phyloP scores from a whole-genome alignment of 2,113 vertebrate genomes.

The Pollachius pollachius region DNA sequence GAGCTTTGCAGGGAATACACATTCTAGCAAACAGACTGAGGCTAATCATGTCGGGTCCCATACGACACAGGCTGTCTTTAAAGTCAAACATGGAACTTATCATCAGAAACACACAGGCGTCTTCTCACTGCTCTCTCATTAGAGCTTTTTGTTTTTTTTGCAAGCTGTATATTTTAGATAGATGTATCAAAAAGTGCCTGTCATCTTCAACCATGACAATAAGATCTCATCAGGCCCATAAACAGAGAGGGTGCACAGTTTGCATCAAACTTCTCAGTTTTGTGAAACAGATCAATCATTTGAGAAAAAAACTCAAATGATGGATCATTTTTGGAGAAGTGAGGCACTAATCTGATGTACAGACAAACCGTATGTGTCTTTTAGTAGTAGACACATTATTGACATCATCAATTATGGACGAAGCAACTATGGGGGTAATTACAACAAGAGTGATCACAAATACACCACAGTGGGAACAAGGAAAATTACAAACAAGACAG shows the following conservation, averaged over 20 bases:
- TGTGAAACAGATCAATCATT: background rate
- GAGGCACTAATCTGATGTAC: constrained; percentile 31
- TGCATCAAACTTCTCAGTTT: background rate
- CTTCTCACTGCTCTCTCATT: constrained; percentile 35
- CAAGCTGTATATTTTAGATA: constrained; percentile 49
- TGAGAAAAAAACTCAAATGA: background rate
- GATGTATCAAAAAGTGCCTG: constrained; percentile 36
- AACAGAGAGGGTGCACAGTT: background rate
- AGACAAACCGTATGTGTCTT: constrained; percentile 10
- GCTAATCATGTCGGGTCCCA: constrained; percentile 48
- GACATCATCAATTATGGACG: constrained; percentile 41
- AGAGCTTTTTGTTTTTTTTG: constrained; percentile 36
- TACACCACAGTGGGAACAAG: too few species aligned
- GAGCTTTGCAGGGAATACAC: background rate
- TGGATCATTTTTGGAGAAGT: constrained; percentile 30
- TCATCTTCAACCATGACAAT: constrained; percentile 24
- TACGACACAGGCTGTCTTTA: constrained; percentile 60
- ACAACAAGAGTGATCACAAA: constrained; percentile 19
- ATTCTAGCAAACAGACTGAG: constrained; percentile 45
- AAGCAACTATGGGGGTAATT: constrained; percentile 36
- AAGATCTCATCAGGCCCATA: constrained; percentile 5
- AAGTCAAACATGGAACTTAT: constrained; percentile 64
- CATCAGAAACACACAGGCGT: constrained; percentile 53
- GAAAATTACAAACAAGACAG: constrained; percentile 44
- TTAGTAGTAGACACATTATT: constrained; percentile 22